Percentiles rank a stretch among this genome's conserved stretches.
Conservation (phyloP, 2,888 invertebrate genomes). For the Thecocarcelia acutangulata region DNA sequence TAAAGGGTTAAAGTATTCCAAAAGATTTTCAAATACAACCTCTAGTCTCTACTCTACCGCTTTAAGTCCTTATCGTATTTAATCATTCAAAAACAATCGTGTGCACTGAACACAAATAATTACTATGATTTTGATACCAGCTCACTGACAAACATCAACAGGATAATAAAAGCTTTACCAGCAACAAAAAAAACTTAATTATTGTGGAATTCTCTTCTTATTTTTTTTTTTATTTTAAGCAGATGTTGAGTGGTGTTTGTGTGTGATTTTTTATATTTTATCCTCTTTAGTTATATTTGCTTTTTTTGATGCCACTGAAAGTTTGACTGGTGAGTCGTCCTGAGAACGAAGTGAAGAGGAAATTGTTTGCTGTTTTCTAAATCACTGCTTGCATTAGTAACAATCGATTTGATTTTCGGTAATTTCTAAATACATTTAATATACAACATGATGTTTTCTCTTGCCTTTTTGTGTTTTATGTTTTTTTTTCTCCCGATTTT, state of each 20-base stretch:
- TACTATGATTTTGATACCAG: slow-evolving; percentile 27
- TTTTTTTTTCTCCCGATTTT: not conserved
- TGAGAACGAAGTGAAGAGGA: slow-evolving; percentile 46
- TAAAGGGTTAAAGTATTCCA: no score
- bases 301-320: slow-evolving; percentile 18
- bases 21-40: no score
- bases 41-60: not conserved
- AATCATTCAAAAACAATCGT: not conserved
- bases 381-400: slow-evolving; percentile 71
- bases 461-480: not conserved
- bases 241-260: slow-evolving; percentile 15
- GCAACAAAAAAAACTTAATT: slow-evolving; percentile 32
- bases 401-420: slow-evolving; percentile 70
- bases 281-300: slow-evolving; percentile 17
- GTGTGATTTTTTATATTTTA: slow-evolving; percentile 21
- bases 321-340: slow-evolving; percentile 27
- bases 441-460: slow-evolving; percentile 31
- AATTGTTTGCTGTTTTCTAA: slow-evolving; percentile 68
- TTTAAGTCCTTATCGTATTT: not conserved
- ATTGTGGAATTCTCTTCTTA: slow-evolving; percentile 31
- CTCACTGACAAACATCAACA: slow-evolving; percentile 25
- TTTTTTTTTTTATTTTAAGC: slow-evolving; percentile 28
- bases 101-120: slow-evolving; percentile 10
- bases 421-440: slow-evolving; percentile 67
- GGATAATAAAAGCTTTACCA: not conserved